phyloP scores from a whole-genome alignment of 2,113 vertebrate genomes.

The Pagrus major region DNA sequence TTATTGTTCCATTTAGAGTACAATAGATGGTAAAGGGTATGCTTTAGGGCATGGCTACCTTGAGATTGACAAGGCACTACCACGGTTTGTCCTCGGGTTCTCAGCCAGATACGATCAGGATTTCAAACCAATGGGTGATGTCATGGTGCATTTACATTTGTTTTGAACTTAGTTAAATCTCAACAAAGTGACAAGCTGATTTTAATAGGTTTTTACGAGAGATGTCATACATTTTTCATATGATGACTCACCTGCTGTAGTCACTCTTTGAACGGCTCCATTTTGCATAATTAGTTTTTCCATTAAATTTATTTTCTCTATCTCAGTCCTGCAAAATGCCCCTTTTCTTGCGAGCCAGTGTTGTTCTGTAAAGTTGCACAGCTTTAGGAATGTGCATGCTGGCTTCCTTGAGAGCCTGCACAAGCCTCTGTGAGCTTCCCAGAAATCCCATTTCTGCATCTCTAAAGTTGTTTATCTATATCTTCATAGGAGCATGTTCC shows the following conservation, averaged over 20 bases:
- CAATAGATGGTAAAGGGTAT: too few relatives aligned
- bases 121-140: too few relatives aligned
- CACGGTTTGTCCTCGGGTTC: too few relatives aligned
- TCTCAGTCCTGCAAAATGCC: background rate
- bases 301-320: background rate
- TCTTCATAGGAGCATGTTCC: constrained; percentile 40
- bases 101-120: too few relatives aligned
- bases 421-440: constrained; percentile 19
- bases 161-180: background rate
- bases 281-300: background rate
- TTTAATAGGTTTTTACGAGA: too few relatives aligned
- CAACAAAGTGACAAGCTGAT: too few relatives aligned
- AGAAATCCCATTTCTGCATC: constrained; percentile 25
- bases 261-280: background rate
- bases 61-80: too few relatives aligned
- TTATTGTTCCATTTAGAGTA: too few relatives aligned
- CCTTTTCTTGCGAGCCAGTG: background rate
- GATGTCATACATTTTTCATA: too few relatives aligned
- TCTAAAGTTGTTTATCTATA: constrained; percentile 26
- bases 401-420: background rate
- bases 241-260: too few relatives aligned
- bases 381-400: background rate
- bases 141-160: too few relatives aligned
- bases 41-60: too few relatives aligned
- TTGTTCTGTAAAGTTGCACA: background rate